A percentile compares a stretch with the other conserved stretches of the same genome.
These are phyloP conservation scores for Thelaira solivaga DNA, from an alignment of 2,888 invertebrate genomes.

Conservation along the genomic window DNA sequence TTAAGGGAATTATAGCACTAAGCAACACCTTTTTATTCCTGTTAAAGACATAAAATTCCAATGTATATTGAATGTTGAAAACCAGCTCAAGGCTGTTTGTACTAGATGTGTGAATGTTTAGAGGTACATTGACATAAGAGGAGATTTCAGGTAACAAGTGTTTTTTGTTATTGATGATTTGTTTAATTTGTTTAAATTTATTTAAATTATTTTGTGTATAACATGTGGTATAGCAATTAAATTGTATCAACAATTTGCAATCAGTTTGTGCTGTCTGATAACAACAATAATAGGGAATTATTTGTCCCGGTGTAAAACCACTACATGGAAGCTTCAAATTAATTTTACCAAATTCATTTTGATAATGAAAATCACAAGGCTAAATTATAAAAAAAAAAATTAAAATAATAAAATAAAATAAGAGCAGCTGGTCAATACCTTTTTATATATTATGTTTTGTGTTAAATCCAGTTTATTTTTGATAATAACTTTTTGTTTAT, in stretches of 20 bases:
- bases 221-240: conserved; percentile 42
- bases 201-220: neutral
- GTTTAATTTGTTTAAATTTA: conserved; percentile 38
- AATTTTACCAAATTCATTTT: conserved; percentile 37
- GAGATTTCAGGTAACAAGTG: neutral
- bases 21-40: conserved; percentile 18
- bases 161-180: conserved; percentile 30
- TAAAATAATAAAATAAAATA: neutral
- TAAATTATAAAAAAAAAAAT: neutral
- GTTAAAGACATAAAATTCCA: conserved; percentile 39
- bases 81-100: neutral
- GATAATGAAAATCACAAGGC: neutral
- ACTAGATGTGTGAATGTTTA: conserved; percentile 17
- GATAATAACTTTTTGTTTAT: conserved; percentile 48
- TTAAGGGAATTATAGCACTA: conserved; percentile 14
- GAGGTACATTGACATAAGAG: conserved; percentile 34
- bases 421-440: conserved; percentile 11
- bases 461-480: conserved; percentile 54
- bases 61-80: conserved; percentile 3
- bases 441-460: neutral
- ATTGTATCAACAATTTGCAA: conserved; percentile 47
- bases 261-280: conserved; percentile 14
- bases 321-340: conserved; percentile 34
- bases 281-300: conserved; percentile 34
- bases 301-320: conserved; percentile 54